phyloP scores from a whole-genome alignment of 2,113 vertebrate genomes.

The Prochilodus magdalenae region DNA sequence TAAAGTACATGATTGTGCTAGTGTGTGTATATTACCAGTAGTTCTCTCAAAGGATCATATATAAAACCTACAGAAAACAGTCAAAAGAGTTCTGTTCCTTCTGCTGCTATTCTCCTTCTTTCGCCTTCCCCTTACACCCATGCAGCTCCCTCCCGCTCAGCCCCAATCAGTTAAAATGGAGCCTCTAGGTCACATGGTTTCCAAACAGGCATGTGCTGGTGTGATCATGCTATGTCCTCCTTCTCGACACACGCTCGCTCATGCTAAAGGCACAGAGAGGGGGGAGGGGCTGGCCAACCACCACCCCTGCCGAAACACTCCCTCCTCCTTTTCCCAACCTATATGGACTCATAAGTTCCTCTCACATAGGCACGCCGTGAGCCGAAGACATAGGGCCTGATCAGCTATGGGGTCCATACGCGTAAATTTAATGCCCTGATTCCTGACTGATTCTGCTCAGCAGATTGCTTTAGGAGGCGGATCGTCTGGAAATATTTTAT shows the following conservation, averaged over 20 bases:
- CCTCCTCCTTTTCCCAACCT: constrained; percentile 13
- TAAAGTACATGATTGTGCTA: not conserved
- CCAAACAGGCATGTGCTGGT: constrained; percentile 70
- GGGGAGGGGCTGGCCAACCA: constrained; percentile 44
- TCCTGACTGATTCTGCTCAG: not conserved
- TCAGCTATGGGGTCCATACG: not conserved
- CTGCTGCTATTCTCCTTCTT: constrained; percentile 33
- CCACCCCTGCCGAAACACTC: constrained; percentile 17
- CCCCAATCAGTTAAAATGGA: constrained; percentile 77
- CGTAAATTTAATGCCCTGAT: not conserved
- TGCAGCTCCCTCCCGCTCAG: constrained; percentile 21
- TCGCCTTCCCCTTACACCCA: constrained; percentile 23
- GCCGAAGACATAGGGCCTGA: not conserved
- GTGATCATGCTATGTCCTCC: constrained; percentile 54
- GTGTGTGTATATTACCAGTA: not conserved
- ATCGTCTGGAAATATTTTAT: not conserved
- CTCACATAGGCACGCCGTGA: constrained; percentile 23
- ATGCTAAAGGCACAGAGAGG: constrained; percentile 53
- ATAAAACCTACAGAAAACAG: constrained; percentile 4
- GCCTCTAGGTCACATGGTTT: constrained; percentile 75
- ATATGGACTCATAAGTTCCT: constrained; percentile 46
- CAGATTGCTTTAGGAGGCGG: not conserved
- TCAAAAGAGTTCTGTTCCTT: constrained; percentile 21
- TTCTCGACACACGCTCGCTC: constrained; percentile 41
- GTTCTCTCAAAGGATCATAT: not conserved